A percentile compares a stretch with the other conserved stretches of the same genome.
Evolutionary conservation across 2,888 invertebrate species (phyloP).

Genomic region (Euzetes globulus): DNA sequence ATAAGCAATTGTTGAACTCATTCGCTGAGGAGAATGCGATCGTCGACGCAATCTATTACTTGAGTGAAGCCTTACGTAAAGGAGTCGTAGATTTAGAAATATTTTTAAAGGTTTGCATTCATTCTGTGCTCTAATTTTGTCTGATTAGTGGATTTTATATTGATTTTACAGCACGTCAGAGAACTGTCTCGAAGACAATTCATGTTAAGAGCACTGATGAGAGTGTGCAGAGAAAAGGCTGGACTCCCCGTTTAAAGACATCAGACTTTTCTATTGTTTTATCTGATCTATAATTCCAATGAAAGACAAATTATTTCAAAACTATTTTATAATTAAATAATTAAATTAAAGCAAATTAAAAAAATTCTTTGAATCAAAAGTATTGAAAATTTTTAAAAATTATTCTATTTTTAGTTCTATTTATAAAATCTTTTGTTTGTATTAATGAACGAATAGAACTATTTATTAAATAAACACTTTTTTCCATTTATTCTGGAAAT

Average conservation of each 20-base stretch:
- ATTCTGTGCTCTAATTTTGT: background rate
- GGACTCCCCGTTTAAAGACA: conserved; percentile 51
- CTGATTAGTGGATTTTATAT: background rate
- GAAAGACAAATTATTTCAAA: too few species aligned
- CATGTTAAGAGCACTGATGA: conserved; percentile 87
- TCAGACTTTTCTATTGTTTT: background rate
- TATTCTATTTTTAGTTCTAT: too few species aligned
- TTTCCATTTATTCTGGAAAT: too few species aligned
- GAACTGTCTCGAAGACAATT: conserved; percentile 92
- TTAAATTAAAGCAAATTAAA: too few species aligned
- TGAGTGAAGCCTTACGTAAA: conserved; percentile 86
- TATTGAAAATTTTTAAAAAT: too few species aligned
- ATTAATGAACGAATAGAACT: too few species aligned
- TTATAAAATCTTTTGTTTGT: too few species aligned
- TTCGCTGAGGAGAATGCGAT: conserved; percentile 96
- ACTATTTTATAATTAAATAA: too few species aligned
- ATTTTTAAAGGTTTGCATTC: conserved; percentile 64
- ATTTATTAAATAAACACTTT: too few species aligned
- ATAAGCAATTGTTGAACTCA: conserved; percentile 88
- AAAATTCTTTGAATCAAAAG: too few species aligned
- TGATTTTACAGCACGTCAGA: conserved; percentile 62
- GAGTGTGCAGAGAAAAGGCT: conserved; percentile 91
- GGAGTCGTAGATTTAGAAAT: conserved; percentile 90
- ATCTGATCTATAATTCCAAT: background rate
- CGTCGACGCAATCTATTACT: conserved; percentile 96